phyloP scores from a whole-genome alignment of 2,113 vertebrate species.

The Phyllopteryx taeniolatus region DNA sequence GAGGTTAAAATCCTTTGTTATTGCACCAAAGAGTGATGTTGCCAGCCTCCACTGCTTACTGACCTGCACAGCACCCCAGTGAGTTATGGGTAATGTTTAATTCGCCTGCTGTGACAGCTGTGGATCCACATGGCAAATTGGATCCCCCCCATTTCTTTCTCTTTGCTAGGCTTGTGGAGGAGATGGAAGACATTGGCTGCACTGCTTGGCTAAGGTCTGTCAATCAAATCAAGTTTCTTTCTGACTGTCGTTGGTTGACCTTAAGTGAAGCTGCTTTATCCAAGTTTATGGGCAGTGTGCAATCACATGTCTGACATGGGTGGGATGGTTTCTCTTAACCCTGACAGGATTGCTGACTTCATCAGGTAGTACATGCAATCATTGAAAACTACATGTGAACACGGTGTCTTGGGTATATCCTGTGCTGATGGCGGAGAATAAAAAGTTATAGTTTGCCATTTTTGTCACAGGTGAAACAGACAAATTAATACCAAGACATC shows the following conservation, averaged over 20 bases:
- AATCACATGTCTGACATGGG: constrained; percentile 35
- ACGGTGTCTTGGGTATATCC: neutral
- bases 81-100: constrained; percentile 74
- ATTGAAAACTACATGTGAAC: neutral
- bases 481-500: neutral
- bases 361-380: neutral
- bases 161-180: constrained; percentile 52
- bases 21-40: constrained; percentile 68
- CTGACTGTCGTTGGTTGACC: constrained; percentile 35
- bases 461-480: neutral
- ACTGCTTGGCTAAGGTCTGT: constrained; percentile 38
- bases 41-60: constrained; percentile 50
- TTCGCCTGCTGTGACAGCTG: constrained; percentile 67
- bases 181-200: constrained; percentile 27
- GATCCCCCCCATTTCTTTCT: constrained; percentile 37
- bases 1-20: constrained; percentile 72
- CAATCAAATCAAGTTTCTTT: constrained; percentile 59
- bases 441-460: neutral
- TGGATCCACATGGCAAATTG: constrained; percentile 68
- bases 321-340: constrained; percentile 2
- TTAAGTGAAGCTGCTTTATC: constrained; percentile 35
- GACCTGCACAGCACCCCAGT: constrained; percentile 61
- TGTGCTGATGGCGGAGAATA: neutral
- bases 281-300: constrained; percentile 36
- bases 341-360: constrained; percentile 3